These are phyloP conservation scores for Pimpla rufipes DNA, from an alignment of 2,888 invertebrate species.

Conservation along the genomic window DNA sequence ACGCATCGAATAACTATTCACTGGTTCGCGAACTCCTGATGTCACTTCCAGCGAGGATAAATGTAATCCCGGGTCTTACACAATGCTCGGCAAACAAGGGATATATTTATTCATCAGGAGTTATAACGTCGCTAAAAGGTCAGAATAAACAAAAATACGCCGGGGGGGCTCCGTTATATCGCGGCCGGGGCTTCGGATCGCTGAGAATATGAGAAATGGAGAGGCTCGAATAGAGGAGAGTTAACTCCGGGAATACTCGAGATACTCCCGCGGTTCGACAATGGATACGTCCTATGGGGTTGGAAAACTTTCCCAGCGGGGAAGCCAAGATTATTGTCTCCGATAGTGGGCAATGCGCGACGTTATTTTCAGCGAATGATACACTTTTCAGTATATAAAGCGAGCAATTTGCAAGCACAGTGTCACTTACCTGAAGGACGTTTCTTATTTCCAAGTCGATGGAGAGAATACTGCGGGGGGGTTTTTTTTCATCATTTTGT, in stretches of 20 bases:
- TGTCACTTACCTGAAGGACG: neutral
- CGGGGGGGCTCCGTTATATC: neutral
- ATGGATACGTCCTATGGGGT: neutral
- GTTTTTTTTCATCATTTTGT: neutral
- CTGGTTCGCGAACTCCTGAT: neutral
- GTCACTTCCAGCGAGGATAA: neutral
- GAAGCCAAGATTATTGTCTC: slow-evolving; percentile 18
- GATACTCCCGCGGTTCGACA: neutral
- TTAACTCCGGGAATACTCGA: neutral
- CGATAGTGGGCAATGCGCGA: neutral
- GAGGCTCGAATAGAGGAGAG: no score
- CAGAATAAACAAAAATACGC: neutral
- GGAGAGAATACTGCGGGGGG: neutral
- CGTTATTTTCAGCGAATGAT: neutral
- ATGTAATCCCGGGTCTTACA: neutral
- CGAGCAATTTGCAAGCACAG: neutral
- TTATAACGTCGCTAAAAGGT: neutral
- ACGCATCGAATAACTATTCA: neutral
- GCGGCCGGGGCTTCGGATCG: neutral
- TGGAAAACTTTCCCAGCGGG: slow-evolving; percentile 17
- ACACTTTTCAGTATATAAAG: neutral
- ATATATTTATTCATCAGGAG: neutral
- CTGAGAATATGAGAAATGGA: neutral
- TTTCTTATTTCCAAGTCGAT: neutral
- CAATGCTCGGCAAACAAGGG: neutral